Conservation (phyloP, 2,888 invertebrate species). For the Tetranychus piercei region DNA sequence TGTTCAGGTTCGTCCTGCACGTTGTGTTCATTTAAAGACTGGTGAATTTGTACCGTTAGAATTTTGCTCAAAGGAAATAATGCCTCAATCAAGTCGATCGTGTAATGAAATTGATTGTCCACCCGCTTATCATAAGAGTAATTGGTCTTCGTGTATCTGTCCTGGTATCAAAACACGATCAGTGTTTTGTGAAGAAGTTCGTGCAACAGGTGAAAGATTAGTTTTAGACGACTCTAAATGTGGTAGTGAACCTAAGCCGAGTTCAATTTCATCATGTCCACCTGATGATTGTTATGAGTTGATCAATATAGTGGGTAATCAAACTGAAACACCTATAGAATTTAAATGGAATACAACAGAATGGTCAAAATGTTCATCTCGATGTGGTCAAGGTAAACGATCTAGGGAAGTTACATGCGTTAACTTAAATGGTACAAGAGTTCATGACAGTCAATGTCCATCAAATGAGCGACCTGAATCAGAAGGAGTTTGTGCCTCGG, state of each 20-base stretch:
- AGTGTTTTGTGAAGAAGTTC: conserved; percentile 59
- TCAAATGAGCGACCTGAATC: conserved; percentile 36
- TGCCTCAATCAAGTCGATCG: conserved; percentile 49
- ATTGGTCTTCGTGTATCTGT: conserved; percentile 68
- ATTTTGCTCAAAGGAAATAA: conserved; percentile 56
- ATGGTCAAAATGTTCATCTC: conserved; percentile 66
- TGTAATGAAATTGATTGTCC: conserved; percentile 61
- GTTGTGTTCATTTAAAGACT: conserved; percentile 55
- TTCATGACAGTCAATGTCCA: conserved; percentile 21
- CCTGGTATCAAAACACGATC: conserved; percentile 40
- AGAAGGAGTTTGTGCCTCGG: conserved; percentile 42
- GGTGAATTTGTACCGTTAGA: conserved; percentile 50
- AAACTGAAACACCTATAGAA: conserved; percentile 10
- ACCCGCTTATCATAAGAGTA: conserved; percentile 54
- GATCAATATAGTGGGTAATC: not conserved
- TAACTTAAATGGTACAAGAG: conserved; percentile 34
- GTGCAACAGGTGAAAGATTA: conserved; percentile 40
- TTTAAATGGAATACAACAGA: conserved; percentile 56
- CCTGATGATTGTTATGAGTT: conserved; percentile 40
- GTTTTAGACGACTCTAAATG: conserved; percentile 50
- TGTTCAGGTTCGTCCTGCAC: conserved; percentile 53
- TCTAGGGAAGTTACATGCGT: conserved; percentile 60
- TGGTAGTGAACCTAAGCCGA: conserved; percentile 48
- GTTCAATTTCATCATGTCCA: conserved; percentile 52
- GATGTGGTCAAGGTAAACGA: conserved; percentile 77